Conservation (phyloP, 2,888 invertebrate genomes). For the Drosophila sordidapex region DNA sequence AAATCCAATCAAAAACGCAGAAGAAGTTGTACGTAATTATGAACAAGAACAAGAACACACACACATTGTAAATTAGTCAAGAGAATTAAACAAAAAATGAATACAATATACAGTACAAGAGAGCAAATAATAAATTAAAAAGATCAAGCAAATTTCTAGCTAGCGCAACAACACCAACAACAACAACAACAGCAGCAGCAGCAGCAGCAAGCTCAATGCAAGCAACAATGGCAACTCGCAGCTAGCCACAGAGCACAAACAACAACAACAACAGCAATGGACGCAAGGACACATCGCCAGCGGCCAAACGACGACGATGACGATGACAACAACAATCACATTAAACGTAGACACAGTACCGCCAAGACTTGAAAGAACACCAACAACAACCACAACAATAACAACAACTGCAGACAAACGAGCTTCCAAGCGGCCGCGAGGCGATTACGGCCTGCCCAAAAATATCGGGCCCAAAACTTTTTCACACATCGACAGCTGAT, state of each 20-base stretch:
- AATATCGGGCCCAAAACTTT: constrained; percentile 16
- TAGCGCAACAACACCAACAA: constrained; percentile 42
- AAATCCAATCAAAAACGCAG: constrained; percentile 77
- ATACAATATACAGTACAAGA: constrained; percentile 46
- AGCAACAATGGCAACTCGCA: constrained; percentile 3
- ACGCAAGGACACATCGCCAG: constrained; percentile 33
- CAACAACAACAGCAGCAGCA: constrained; percentile 34
- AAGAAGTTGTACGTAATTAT: constrained; percentile 83
- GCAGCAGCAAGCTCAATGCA: constrained; percentile 4
- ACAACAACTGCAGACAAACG: constrained; percentile 58
- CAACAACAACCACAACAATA: constrained; percentile 24
- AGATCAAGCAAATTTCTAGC: constrained; percentile 65
- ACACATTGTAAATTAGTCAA: constrained; percentile 80
- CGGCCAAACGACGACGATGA: constrained; percentile 36
- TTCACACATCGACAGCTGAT: constrained; percentile 31
- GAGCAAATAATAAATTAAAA: constrained; percentile 49
- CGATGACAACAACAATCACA: constrained; percentile 24
- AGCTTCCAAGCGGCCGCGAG: constrained; percentile 71
- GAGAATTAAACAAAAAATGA: constrained; percentile 47
- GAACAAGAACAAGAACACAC: constrained; percentile 80
- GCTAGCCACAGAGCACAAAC: constrained; percentile 9
- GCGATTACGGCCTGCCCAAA: constrained; percentile 16
- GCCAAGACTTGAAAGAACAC: constrained; percentile 44
- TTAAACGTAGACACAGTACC: constrained; percentile 33
- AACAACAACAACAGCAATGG: constrained; percentile 13